Evolutionary conservation across 2,797 vertebrate genomes (phyloP).

Genomic region (Buceros bicornis): DNA sequence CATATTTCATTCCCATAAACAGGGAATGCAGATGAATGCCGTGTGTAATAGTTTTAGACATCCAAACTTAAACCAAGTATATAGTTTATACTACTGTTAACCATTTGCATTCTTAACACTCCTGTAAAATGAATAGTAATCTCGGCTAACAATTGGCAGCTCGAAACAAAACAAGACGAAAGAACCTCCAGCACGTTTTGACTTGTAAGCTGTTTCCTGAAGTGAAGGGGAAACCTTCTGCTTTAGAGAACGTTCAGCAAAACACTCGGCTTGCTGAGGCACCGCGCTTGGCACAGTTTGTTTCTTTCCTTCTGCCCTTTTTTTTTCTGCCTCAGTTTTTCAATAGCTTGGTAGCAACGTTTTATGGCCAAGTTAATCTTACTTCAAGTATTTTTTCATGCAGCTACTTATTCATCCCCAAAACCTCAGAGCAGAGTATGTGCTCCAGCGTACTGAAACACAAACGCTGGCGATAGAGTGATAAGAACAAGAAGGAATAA

Average conservation of each 20-base stretch:
- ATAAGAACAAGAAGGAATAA: background rate
- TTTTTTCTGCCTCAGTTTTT: background rate
- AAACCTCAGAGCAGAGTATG: background rate
- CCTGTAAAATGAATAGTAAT: constrained; percentile 75
- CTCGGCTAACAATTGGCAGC: constrained; percentile 75
- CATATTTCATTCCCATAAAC: constrained; percentile 87
- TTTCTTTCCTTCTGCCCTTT: background rate
- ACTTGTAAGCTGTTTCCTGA: constrained; percentile 59
- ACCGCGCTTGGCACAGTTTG: background rate
- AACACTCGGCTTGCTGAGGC: background rate
- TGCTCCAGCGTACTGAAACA: background rate
- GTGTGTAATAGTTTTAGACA: constrained; percentile 81
- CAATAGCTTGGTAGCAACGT: constrained; percentile 12
- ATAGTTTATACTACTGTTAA: constrained; percentile 80
- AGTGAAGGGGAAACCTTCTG: constrained; percentile 41
- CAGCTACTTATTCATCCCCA: background rate
- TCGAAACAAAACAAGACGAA: constrained; percentile 18
- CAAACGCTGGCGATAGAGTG: background rate
- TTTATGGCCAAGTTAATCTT: background rate
- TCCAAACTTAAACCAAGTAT: constrained; percentile 77
- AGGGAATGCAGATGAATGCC: constrained; percentile 82
- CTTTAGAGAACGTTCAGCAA: constrained; percentile 20
- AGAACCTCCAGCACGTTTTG: background rate
- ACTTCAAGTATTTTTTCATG: background rate
- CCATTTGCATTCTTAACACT: constrained; percentile 83